Base-by-base conservation (phyloP, 92 coral and sea anemone genomes). In the Montipora capitata region DNA sequence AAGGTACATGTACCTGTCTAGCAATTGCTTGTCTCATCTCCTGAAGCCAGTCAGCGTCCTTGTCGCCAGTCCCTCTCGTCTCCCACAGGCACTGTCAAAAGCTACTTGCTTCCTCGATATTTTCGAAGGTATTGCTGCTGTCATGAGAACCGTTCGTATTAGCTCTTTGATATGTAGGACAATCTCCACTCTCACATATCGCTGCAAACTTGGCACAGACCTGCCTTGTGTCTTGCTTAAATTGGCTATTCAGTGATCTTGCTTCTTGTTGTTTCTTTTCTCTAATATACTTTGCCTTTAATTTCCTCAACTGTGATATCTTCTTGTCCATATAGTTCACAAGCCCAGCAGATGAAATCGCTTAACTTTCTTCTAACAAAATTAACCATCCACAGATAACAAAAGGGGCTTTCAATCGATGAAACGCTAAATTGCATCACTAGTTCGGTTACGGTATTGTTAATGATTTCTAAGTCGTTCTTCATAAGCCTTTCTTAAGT, bases 31-130 rank as follows among this genome's bases (percentile, higher is more conserved):
- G 40, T 68, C 63, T 87, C 35, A 87, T 52, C 51, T 70, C 87
- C 68, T 71, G 72, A 10, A 78, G 57, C 85, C 77, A 86, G 68
- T 49, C 68, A 27, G 85, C 44, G 1, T 64, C 14, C 11, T 64
- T 49, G 68, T 86, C 57, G 7, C 85, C 85, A 4, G 76, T 78
- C 17, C 78, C 73, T 2, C 77, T 65, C 66, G 54, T 66, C 77
- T 86, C 90, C 90, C 90, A 86, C 35, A 65, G 73, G 43, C 44
- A 20, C 69, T 67, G 49, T 85, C 85, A 77, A 68, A 65, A 77
- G 42, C 75, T 61, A 14, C 43, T 11, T 18, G 83, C 84, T 42
- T 62, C 89, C 67, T 62, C 67, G 9, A 62, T 62, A 15, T 16
- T 17, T 4, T 57, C 16, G 13, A 57, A 57, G 14, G 13, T 57